phyloP scores from a whole-genome alignment of 2,797 vertebrate genomes.

The Heliangelus exortis region DNA sequence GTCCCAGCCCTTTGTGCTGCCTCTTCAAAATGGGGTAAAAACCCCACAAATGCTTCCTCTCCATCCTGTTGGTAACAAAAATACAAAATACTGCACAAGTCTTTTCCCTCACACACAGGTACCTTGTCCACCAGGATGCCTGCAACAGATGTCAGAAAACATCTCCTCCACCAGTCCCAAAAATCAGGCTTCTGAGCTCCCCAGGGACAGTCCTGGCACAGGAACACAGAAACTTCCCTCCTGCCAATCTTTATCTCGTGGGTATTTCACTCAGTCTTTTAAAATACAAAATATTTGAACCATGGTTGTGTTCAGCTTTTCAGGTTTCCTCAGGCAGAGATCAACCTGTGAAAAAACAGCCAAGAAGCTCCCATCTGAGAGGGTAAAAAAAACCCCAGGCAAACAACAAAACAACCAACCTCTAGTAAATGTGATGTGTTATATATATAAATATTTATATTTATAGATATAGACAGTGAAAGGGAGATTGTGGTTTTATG shows the following conservation, averaged over 20 bases:
- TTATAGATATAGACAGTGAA: slow-evolving; percentile 62
- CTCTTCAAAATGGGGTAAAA: slow-evolving; percentile 22
- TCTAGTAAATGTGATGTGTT: slow-evolving; percentile 29
- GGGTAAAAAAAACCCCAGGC: background rate
- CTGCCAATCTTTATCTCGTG: background rate
- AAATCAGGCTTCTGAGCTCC: background rate
- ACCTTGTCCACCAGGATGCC: background rate
- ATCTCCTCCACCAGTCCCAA: background rate
- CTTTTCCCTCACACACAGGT: slow-evolving; percentile 27
- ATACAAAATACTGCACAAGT: slow-evolving; percentile 41
- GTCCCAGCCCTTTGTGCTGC: slow-evolving; percentile 27
- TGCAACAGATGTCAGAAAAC: background rate
- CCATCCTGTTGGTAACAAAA: background rate
- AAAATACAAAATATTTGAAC: background rate
- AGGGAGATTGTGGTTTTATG: slow-evolving; percentile 59
- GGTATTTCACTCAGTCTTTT: background rate
- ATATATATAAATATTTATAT: slow-evolving; percentile 56
- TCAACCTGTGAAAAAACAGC: slow-evolving; percentile 56
- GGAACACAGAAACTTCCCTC: background rate
- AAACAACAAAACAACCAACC: background rate
- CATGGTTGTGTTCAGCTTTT: background rate
- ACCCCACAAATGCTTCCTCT: background rate
- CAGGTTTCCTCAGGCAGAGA: slow-evolving; percentile 17
- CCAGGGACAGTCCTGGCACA: background rate
- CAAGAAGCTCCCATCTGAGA: slow-evolving; percentile 59